Base-by-base conservation (phyloP, 2,888 invertebrate species). In the Drosophila nigritarsus region DNA sequence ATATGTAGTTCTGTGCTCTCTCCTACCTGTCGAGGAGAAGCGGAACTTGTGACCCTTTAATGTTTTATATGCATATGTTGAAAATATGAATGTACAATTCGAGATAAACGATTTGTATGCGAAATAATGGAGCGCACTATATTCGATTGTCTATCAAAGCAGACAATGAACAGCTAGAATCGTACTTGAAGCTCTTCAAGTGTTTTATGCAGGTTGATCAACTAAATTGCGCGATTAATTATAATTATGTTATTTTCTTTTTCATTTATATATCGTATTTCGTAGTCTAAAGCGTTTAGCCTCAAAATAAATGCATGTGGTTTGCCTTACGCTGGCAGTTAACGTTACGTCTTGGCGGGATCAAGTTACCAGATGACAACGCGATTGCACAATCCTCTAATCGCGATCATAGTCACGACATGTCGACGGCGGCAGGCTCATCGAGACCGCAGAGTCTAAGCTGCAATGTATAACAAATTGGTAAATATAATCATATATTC, bases 391-490 rank as follows among this genome's bases (percentile, higher is more conserved):
- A 61, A 38, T 24, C 18, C 34, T 66, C 78, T 90, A 92, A 72
- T 91, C 90, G 58, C 91, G 91, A 73, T 93, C 93, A 73, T 92
- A 93, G 64, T 93, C 93, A 51, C 93, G 91, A 71, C 92, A 92
- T n/a, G 91, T 87, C 6, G 92, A 92, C n/a, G 93, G 93, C 40
- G 93, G 93, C 77, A 93, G 82, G 71, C 93, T 93, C 91, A 93
- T 91, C 20, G 93, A 92, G 20, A 93, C 93, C 0, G 93, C 93
- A 13, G 91, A 93, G 70, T 93, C 93, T 83, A 93, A 90, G 45
- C 93, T 93, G 51, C 7, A 83, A 32, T 18, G 2, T 13, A 49
- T 3, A 20, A 7, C 4, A 20, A 38, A 36, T 29, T 48, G 24
- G 24, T 24, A 20, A 56, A 13, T 48, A 48, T 24, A 18, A 24